Evolutionary conservation across 2,797 vertebrate genomes (phyloP), one percentile per base, ranked within the genome.

Genomic region (Spinus olivaceus): DNA sequence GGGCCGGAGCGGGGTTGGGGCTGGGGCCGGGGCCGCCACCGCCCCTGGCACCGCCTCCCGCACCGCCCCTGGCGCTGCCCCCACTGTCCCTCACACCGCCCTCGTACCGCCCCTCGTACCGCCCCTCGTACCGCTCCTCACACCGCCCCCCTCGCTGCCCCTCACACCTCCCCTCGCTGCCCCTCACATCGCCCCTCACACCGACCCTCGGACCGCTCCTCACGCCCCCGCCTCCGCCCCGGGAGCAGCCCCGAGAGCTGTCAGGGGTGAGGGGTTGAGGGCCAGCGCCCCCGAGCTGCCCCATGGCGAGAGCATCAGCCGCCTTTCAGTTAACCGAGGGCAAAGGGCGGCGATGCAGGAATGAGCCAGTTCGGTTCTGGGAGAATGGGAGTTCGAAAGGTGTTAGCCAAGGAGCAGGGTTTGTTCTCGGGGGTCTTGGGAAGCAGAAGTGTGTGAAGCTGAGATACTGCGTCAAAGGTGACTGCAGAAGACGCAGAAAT

Each of bases 271-370:
- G 42, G 30, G 4, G 14, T 5, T 19, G 24, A 6, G 46, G 30
- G 30, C 2, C 53, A 0, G 6, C 1, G 1, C 1, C 12, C 10
- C 30, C 1, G 2, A 5, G 1, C 33, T 33, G 44, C 37, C 3
- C 3, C 63, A 2, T 1, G 4, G 30, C 0, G 0, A 27, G 18
- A 19, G 33, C 20, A 4, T 6, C 51, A 1, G 21, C 9, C 1
- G 0, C 37, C 32, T 41, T 39, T 25, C 3, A 0, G 22, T n/a
- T 18, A 17, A 12, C 32, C 30, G 1, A 13, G 19, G 42, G 5
- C 14, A 4, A 6, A 30, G 25, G 18, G 41, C 2, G 3, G 27
- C 32, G 8, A 1, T 60, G 71, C 8, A 14, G 16, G 35, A 56
- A 15, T 5, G 39, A 3, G 9, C 15, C 1, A 9, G 8, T 20